phyloP scores from a whole-genome alignment of 2,113 vertebrate species.

The Pantherophis guttatus region DNA sequence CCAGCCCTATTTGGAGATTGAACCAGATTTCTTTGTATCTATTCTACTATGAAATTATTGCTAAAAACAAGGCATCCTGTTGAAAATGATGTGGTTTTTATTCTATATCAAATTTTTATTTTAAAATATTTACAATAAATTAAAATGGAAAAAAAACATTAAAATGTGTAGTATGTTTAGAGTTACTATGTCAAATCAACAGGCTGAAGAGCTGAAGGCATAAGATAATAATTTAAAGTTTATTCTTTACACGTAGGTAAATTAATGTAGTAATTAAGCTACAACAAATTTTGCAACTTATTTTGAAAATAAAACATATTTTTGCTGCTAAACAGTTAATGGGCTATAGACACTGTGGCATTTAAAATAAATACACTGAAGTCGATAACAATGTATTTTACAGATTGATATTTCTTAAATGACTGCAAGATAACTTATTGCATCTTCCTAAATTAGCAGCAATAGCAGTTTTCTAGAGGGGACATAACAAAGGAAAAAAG shows the following conservation, averaged over 20 bases:
- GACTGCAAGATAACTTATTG: neutral
- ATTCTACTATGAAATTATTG: neutral
- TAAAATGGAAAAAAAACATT: neutral
- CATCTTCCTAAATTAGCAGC: neutral
- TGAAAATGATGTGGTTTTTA: neutral
- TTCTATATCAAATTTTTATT: neutral
- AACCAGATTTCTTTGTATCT: neutral
- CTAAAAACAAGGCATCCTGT: neutral
- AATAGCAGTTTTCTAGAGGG: neutral
- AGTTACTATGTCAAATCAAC: neutral
- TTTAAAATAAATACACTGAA: neutral
- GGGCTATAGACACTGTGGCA: neutral
- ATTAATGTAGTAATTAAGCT: neutral
- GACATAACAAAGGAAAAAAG: neutral
- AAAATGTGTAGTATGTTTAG: neutral
- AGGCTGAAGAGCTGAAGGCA: neutral
- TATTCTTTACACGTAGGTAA: neutral
- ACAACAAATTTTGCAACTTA: slow-evolving; percentile 30
- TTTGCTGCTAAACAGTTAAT: neutral
- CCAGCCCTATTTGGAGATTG: neutral
- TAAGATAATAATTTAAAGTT: neutral
- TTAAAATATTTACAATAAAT: neutral
- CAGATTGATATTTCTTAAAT: neutral
- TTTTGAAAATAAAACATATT: slow-evolving; percentile 18
- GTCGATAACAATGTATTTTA: neutral